phyloP scores from a whole-genome alignment of 2,113 vertebrate genomes.

The Rhinolophus sinicus region DNA sequence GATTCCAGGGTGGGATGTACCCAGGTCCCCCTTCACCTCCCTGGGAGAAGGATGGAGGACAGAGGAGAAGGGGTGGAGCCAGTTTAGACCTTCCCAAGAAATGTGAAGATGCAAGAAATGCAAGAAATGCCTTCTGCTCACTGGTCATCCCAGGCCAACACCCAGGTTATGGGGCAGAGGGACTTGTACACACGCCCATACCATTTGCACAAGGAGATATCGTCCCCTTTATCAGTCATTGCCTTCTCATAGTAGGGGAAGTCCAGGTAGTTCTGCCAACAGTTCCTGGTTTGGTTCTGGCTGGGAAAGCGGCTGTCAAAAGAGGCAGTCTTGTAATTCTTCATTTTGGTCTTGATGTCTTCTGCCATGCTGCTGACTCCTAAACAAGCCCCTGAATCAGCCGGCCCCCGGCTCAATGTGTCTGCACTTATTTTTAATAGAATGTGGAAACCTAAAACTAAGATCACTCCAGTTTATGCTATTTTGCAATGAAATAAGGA shows the following conservation, averaged over 20 bases:
- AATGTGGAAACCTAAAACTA: background rate
- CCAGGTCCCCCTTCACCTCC: conserved; percentile 26
- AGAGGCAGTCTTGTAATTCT: conserved; percentile 92
- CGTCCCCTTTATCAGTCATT: conserved; percentile 87
- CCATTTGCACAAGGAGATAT: conserved; percentile 90
- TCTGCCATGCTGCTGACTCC: conserved; percentile 88
- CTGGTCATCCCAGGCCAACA: conserved; percentile 89
- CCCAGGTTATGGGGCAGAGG: conserved; percentile 90
- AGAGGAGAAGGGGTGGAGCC: background rate
- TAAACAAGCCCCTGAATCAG: background rate
- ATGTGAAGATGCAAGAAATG: too few species aligned
- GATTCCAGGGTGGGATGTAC: conserved; percentile 8
- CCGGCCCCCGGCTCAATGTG: too few species aligned
- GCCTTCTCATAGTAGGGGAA: conserved; percentile 92
- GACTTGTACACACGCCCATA: conserved; percentile 92
- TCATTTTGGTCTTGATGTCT: conserved; percentile 88
- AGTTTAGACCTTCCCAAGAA: conserved; percentile 91
- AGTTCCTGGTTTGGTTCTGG: conserved; percentile 94
- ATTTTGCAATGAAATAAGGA: background rate
- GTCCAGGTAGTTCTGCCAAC: conserved; percentile 92
- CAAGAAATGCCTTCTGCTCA: conserved; percentile 87
- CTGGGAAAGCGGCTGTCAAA: conserved; percentile 95
- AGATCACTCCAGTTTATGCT: background rate
- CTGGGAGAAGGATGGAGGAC: conserved; percentile 2
- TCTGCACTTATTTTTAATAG: background rate